Evolutionary conservation across 2,797 vertebrate genomes (phyloP).

Genomic region (Sebastes hopkinsi): DNA sequence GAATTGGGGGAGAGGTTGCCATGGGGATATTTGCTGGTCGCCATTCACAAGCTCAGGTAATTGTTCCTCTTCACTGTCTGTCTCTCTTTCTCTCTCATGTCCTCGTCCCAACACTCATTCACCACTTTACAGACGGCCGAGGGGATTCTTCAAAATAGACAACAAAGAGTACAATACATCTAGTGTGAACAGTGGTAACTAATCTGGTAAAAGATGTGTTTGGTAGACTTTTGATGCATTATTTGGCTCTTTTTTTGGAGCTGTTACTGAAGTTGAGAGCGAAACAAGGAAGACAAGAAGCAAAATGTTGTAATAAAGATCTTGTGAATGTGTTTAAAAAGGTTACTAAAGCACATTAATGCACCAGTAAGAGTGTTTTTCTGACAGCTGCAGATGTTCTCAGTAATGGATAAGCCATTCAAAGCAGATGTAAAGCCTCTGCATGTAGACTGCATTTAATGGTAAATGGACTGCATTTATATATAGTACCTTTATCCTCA

Average conservation of each 20-base stretch:
- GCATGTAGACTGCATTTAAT: not conserved
- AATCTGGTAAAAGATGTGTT: not conserved
- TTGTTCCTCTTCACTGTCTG: conserved; percentile 40
- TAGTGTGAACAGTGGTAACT: not conserved
- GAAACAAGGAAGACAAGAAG: not conserved
- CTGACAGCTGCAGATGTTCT: not conserved
- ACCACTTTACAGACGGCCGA: conserved; percentile 20
- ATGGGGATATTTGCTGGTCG: conserved; percentile 49
- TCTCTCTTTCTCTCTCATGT: conserved; percentile 12
- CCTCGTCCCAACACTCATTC: conserved; percentile 16
- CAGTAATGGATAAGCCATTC: not conserved
- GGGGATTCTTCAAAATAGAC: conserved; percentile 4
- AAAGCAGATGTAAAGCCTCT: not conserved
- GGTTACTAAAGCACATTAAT: not conserved
- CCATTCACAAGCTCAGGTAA: conserved; percentile 43
- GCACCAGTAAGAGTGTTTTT: not conserved
- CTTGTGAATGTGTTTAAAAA: not conserved
- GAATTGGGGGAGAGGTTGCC: conserved; percentile 51
- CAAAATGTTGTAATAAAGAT: not conserved
- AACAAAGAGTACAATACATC: not conserved
- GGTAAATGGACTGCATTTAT: not conserved
- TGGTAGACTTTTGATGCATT: not conserved
- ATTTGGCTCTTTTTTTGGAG: not conserved
- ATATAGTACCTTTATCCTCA: not conserved
- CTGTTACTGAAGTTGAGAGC: not conserved